Evolutionary conservation across 2,888 invertebrate species (phyloP), one percentile per base, ranked within the genome.

Genomic region (Spatulosminthurus flaviceps): DNA sequence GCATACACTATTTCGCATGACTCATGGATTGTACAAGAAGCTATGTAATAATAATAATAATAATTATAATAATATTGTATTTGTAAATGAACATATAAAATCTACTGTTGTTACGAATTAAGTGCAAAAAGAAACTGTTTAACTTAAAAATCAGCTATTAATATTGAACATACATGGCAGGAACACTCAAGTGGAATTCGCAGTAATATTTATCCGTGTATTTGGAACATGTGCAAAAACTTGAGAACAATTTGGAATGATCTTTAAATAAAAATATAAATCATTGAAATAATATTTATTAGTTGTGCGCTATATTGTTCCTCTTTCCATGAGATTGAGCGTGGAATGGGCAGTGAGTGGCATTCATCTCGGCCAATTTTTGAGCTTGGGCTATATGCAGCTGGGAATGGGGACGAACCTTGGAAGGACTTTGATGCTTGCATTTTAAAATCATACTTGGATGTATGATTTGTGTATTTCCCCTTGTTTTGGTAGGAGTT

Each of bases 121-220:
- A 67, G 67, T 67, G 67, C 67, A 67, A 66, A 66, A 66, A 41
- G n/a, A n/a, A 34, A 51, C 16, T 67, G 67, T 67, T 28, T 26
- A 26, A 67, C 67, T 51, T 19, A 28, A 66, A 22, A 67, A 67
- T 67, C 67, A 67, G 16, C 28, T 67, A 67, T 28, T 67, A 28
- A 16, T 67, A 67, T 29, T 67, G 67, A 67, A 28, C 26, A n/a
- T 67, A 67, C 29, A 67, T 28, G 29, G 29, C 26, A 67, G 24
- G 67, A 67, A 67, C 67, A 67, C 67, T 67, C 67, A 67, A 67
- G 67, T 70, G 70, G 34, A 70, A 70, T 70, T 70, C 42, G 70
- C 70, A 70, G 29, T 69, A 69, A 29, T 60, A 21, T 64, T 22
- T 64, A 22, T 64, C 64, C 64, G 64, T 26, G 24, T 64, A 64